Percentiles rank a stretch among this genome's conserved stretches.
phyloP scores from a whole-genome alignment of 2,113 vertebrate genomes.

The Ivindomyrus marchei region DNA sequence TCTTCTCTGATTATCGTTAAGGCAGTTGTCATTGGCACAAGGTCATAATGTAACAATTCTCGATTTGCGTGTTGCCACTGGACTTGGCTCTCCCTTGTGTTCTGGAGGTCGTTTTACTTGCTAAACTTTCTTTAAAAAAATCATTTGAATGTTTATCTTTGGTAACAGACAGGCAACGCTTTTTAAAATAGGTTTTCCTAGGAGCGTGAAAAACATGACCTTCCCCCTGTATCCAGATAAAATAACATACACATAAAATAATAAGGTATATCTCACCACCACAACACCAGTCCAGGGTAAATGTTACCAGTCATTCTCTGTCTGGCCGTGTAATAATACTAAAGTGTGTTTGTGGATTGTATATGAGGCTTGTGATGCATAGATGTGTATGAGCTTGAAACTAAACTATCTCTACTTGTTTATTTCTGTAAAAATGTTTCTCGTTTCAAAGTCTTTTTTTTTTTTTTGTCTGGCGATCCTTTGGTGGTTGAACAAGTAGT shows the following conservation, averaged over 20 bases:
- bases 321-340: conserved; percentile 6
- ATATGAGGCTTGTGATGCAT: conserved; percentile 26
- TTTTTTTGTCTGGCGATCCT: not conserved
- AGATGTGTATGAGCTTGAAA: conserved; percentile 10
- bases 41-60: conserved; percentile 55
- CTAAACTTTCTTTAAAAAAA: conserved; percentile 8
- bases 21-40: conserved; percentile 94
- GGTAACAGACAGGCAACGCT: conserved; percentile 50
- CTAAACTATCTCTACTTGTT: not conserved
- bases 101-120: conserved; percentile 32
- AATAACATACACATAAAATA: conserved; percentile 18
- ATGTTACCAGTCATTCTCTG: conserved; percentile 17
- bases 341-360: conserved; percentile 30
- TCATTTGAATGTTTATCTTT: conserved; percentile 40
- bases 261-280: conserved; percentile 31
- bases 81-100: conserved; percentile 43
- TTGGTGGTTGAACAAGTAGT: not conserved
- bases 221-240: conserved; percentile 23
- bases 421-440: conserved; percentile 1
- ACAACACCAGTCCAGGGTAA: conserved; percentile 30
- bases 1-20: conserved; percentile 76
- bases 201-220: conserved; percentile 31
- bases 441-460: not conserved
- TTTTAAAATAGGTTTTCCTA: conserved; percentile 23
- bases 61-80: conserved; percentile 40